Evolutionary conservation across 1,140 invertebrate species (phyloP), one percentile per base, ranked within the genome.

Genomic region (Geopemphigus sp.): DNA sequence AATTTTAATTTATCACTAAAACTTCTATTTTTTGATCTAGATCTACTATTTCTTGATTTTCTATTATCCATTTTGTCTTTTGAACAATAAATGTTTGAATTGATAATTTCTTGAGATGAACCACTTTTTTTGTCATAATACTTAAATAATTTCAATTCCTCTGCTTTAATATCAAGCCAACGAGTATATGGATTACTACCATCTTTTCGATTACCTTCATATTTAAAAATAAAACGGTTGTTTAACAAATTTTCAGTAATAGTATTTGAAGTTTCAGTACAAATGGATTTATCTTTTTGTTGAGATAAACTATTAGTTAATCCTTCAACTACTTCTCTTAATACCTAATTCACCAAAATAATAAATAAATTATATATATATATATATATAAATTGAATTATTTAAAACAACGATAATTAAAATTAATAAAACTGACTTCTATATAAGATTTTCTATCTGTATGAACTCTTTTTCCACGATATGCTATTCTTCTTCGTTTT

Each of bases 401-500:
- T 39, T 6, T 73, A 1, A 50, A 80, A 32, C 54, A 15, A 4
- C 22, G 50, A 29, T 66, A 29, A 19, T 47, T 47, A 50, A 1
- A 0, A 14, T 15, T 1, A 5, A 78, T 59, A 53, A 45, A 26
- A 63, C 47, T 66, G 26, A 81, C 81, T 56, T 81, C 81, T n/a
- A 56, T 8, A 29, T 81, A 81, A n/a, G 57, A 76, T 78, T 81
- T 81, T 56, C 73, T 61, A 81, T 81, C 63, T 11, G 73, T 56
- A 24, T 81, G 81, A 63, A 81, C 73, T 54, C 61, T 32, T 81
- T 81, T 81, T 47, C 73, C 73, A 32, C 81, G 50, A 81, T 81
- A 73, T 66, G 81, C 73, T n/a, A n/a, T 32, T 59, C 81, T 78
- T 47, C 81, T 76, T 22, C 81, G 70, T 78, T 81, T 81, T 73